Evolutionary conservation across 1,140 invertebrate species (phyloP).

Genomic region (Drosophila seguyi): DNA sequence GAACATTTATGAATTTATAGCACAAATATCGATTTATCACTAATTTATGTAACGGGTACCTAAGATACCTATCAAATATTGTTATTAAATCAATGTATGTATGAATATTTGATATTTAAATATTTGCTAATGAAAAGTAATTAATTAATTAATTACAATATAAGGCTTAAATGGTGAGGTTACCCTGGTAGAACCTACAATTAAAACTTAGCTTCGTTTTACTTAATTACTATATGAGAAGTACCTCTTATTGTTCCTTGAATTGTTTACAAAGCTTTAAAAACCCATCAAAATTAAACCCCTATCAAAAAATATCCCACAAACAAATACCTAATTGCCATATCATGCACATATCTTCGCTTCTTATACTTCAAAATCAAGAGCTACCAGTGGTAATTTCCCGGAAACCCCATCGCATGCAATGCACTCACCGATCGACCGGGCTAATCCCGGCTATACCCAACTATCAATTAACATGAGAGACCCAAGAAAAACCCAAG

Average conservation of each 20-base stretch:
- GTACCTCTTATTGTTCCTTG: background rate
- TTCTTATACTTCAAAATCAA: background rate
- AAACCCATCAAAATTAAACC: background rate
- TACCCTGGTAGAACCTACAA: no score
- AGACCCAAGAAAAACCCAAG: background rate
- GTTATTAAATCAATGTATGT: no score
- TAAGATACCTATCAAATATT: no score
- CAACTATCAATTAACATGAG: constrained; percentile 62
- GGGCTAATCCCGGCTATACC: constrained; percentile 33
- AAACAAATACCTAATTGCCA: background rate
- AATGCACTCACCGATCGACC: constrained; percentile 32
- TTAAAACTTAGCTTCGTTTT: no score
- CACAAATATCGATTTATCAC: no score
- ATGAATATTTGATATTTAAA: no score
- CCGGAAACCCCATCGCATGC: constrained; percentile 22
- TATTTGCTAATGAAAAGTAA: no score
- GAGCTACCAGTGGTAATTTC: constrained; percentile 10
- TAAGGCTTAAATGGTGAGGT: no score
- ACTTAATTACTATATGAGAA: background rate
- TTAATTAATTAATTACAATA: no score
- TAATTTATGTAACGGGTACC: no score
- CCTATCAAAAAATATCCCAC: background rate
- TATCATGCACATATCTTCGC: background rate
- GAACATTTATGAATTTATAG: no score
- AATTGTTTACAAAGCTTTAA: rapidly evolving